Evolutionary conservation across 2,113 vertebrate species (phyloP), one percentile per base, ranked within the genome.

Genomic region (Myxocyprinus asiaticus): DNA sequence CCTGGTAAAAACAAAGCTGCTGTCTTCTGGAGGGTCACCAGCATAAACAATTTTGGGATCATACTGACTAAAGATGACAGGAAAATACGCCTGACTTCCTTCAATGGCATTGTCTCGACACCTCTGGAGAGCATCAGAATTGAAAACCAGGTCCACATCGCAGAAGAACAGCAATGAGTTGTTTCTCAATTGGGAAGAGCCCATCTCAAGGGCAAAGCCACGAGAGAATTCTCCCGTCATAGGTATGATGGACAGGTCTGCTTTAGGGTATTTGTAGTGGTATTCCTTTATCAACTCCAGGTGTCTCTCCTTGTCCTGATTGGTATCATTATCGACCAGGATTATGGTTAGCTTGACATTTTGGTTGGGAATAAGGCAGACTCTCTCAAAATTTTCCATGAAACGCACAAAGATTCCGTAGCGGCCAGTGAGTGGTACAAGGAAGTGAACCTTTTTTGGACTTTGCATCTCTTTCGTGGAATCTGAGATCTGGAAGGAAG

Each of bases 361-460:
- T 85, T 96, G 93, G 65, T 88, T 91, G 7, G 93, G 91, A 73
- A 94, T 93, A 42, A 96, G 89, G 86, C 95, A 96, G 44, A 90
- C 91, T 78, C 93, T 94, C 86, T 96, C 94, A 87, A 94, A 95
- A 87, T 96, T 96, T 69, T 93, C 91, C 95, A 96, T 96, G 79
- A 95, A 96, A 80, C 92, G 93, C 45, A 89, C 87, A 69, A 96
- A 96, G 70, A 92, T 92, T 33, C 94, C 92, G 4, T 94, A 95
- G 76, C 95, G 92, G 61, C 94, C 94, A 0, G 88, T 92, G 44
- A 96, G 82, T 0, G 95, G 95, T 44, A 96, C 94, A 9, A 96
- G 94, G 78, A 96, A 92, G 88, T 95, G 91, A 77, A 96, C 91
- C 86, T 95, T 95, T 78, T 89, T 94, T 83, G 92, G 91, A 86